Base-by-base conservation (phyloP, 2,797 vertebrate genomes). In the Macropus fuliginosus region DNA sequence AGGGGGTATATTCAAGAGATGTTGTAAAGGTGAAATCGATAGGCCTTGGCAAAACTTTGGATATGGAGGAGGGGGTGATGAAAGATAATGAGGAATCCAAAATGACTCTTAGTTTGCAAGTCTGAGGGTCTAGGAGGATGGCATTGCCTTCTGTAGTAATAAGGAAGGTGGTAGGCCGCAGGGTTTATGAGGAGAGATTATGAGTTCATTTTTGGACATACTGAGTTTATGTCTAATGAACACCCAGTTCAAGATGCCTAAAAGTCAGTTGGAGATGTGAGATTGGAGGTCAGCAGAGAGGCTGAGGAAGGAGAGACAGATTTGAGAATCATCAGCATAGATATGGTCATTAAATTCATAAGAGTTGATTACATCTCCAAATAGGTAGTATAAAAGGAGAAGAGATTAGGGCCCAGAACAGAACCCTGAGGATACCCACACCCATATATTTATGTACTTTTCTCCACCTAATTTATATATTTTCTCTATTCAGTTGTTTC, bases 401-500 rank as follows among this genome's bases (percentile, higher is more conserved):
- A 87, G 74, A 87, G 40, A 50, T 27, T 40, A 81, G 66, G 18
- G 31, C 1, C 40, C 40, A 50, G 12, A 27, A 50, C 24, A 24
- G 40, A 46, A 46, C 40, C 66, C 40, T 9, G n/a, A 81, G 18
- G 40, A 81, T 8, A 46, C n/a, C 8, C 5, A 46, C 31, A 24
- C 74, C 46, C 9, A 46, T 27, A 81, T 40, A 74, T 74, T 40
- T 40, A 40, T 40, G 18, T 40, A 74, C n/a, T 46, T 81, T 46
- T 81, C 9, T 46, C 40, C 21, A 81, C 74, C 74, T 81, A 81
- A 46, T 46, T 46, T 46, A 13, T 18, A 40, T 14, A 11, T 27
- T 89, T 54, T 87, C 54, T 91, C 56, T 95, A 93, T 92, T 55
- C 52, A 94, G 31, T 94, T 94, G 91, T 56, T 96, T 66, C 92